phyloP scores from a whole-genome alignment of 1,140 invertebrate species.

The Choristoneura fumiferana region DNA sequence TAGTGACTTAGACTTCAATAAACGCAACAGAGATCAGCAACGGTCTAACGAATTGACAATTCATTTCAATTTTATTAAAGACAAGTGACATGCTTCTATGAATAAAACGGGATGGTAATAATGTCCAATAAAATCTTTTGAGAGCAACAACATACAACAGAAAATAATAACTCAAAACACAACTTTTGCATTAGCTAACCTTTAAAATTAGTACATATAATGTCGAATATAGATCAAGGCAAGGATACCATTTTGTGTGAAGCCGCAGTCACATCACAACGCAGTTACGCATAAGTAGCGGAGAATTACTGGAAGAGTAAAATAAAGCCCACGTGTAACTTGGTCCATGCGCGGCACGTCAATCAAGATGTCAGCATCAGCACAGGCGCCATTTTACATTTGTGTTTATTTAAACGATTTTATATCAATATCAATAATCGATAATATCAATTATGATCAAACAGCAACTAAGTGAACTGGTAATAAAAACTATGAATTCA shows the following conservation, averaged over 20 bases:
- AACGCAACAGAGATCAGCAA: background rate
- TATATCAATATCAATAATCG: no score
- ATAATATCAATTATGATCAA: no score
- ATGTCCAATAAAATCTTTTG: background rate
- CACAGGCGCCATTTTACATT: constrained; percentile 22
- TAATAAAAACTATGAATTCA: no score
- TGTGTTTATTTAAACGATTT: no score
- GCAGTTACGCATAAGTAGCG: constrained; percentile 15
- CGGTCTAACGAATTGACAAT: background rate
- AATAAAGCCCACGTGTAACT: constrained; percentile 32
- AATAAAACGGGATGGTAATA: background rate
- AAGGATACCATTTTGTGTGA: constrained; percentile 23
- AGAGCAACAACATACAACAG: background rate
- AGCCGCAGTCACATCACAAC: constrained; percentile 20
- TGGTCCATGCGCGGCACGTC: constrained; percentile 40
- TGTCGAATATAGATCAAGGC: constrained; percentile 40
- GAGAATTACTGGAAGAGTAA: constrained; percentile 36
- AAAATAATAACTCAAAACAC: constrained; percentile 13
- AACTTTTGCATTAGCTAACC: constrained; percentile 10
- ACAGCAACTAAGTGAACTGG: no score
- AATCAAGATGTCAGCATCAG: constrained; percentile 52
- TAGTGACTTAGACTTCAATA: constrained; percentile 9
- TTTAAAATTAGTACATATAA: constrained; percentile 6
- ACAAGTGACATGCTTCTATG: background rate
- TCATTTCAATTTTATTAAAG: background rate